A percentile compares a stretch with the other conserved stretches of the same genome.
Evolutionary conservation across 2,797 vertebrate species (phyloP).

Genomic region (Euphonia xanthogaster): DNA sequence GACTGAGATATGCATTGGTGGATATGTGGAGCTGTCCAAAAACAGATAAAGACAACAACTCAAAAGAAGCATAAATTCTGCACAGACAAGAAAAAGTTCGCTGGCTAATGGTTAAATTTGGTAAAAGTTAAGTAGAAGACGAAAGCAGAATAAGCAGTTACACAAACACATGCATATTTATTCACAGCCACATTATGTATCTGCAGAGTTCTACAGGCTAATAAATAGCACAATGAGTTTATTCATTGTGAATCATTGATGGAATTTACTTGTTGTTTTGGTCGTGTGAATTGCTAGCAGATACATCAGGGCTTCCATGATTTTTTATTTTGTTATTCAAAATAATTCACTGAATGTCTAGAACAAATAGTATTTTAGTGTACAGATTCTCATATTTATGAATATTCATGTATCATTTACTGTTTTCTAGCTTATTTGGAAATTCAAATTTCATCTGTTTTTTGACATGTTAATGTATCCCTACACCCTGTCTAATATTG

Average conservation of each 20-base stretch:
- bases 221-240: not conserved
- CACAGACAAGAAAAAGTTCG: not conserved
- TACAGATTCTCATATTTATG: not conserved
- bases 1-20: not conserved
- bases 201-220: not conserved
- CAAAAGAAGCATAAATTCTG: not conserved
- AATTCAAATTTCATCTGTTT: not conserved
- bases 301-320: not conserved
- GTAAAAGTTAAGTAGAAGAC: not conserved
- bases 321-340: not conserved
- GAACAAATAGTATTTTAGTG: not conserved
- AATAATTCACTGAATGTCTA: not conserved
- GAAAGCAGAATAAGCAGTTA: not conserved
- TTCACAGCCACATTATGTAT: not conserved
- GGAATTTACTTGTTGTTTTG: not conserved
- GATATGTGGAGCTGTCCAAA: not conserved
- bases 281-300: not conserved
- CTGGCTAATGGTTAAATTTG: not conserved
- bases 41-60: not conserved
- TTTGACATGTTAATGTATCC: not conserved
- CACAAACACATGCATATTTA: not conserved
- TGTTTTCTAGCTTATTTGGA: not conserved
- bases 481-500: not conserved
- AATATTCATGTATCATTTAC: not conserved
- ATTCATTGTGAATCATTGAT: not conserved